Evolutionary conservation across 2,113 vertebrate species (phyloP), one percentile per base, ranked within the genome.

Genomic region (Oenanthe melanoleuca): DNA sequence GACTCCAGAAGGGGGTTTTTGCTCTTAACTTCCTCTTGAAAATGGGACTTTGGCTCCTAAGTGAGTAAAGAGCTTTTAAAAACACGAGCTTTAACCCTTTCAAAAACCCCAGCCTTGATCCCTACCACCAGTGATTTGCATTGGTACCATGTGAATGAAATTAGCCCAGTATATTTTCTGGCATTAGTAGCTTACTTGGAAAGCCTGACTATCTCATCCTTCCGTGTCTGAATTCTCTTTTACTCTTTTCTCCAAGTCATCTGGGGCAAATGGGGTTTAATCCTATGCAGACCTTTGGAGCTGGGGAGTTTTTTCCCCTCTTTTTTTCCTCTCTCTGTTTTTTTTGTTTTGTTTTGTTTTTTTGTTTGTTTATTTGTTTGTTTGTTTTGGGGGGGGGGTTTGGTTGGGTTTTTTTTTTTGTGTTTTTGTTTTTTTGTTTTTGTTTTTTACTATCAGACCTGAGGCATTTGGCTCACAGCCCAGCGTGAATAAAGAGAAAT

Each of bases 51-150:
- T 45, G 66, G 80, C 84, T 91, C 73, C 8, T 55, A 80, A 82
- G 66, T 91, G 74, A 89, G 33, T 85, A 85, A 92, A 92, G 81
- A 93, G 63, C 73, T 95, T 95, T 94, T 88, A 79, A 91, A 95
- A 91, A 65, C 74, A 69, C 59, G 82, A 92, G 67, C 38, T 92
- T 85, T 92, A 70, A 52, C 49, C 24, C 34, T 92, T 89, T 82
- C 55, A 45, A 95, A 95, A 94, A 82, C 72, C 66, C 45, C 38
- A 86, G 55, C 86, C 88, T 94, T 85, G 78, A 91, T 87, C 59
- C 50, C 37, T 74, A 31, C 25, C 55, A 31, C 61, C 31, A 57
- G 42, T n/a, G 57, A 91, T 85, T 89, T 92, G 56, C 84, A 80
- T 72, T 75, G 78, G 38, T 91, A 67, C 4, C 4, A 25, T 33